Conservation (phyloP, 2,113 vertebrate species). For the Arizona elegans region DNA sequence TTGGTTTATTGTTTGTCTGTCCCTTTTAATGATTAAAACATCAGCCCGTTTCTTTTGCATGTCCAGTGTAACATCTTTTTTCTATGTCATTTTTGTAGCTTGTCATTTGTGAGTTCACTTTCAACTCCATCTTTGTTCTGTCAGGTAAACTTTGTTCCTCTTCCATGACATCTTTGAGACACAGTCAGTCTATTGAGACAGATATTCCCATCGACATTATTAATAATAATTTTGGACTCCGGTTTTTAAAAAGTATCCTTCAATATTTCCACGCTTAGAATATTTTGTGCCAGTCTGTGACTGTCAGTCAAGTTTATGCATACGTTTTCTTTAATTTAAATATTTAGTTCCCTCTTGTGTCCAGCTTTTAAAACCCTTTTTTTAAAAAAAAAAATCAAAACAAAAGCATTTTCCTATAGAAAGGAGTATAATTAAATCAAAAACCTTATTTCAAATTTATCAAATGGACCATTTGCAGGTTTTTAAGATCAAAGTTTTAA, state of each 20-base stretch:
- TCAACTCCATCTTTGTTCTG: background rate
- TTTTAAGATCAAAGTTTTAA: no score
- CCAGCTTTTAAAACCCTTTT: background rate
- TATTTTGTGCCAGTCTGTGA: background rate
- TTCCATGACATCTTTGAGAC: background rate
- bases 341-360: background rate
- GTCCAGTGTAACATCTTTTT: background rate
- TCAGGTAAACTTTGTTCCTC: background rate
- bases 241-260: background rate
- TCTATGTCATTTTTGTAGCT: background rate
- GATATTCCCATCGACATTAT: background rate
- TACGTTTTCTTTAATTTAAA: background rate
- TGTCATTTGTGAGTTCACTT: background rate
- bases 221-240: background rate
- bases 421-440: background rate
- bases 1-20: background rate
- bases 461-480: no score
- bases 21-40: background rate
- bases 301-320: background rate
- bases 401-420: background rate
- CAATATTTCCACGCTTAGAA: background rate
- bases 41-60: background rate
- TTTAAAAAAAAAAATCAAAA: background rate
- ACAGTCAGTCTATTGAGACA: background rate
- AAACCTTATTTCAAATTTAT: background rate